phyloP scores from a whole-genome alignment of 2,797 vertebrate species.

The Macrochelys suwanniensis region DNA sequence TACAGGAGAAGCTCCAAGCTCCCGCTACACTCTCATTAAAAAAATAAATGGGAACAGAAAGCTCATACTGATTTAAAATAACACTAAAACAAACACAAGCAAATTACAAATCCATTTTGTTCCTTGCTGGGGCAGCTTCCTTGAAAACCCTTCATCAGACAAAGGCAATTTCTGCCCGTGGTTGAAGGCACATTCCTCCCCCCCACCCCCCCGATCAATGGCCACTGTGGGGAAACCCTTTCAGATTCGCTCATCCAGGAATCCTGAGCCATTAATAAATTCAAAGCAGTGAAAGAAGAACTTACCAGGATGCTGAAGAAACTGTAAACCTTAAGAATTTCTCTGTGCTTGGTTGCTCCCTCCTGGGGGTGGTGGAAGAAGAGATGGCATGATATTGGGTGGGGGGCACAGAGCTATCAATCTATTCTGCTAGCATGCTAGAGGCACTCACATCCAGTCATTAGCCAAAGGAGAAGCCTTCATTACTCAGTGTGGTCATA shows the following conservation, averaged over 20 bases:
- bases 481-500: slow-evolving; percentile 76
- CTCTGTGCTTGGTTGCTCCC: neutral
- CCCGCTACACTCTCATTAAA: neutral
- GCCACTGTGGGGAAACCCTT: neutral
- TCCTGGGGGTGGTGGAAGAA: neutral
- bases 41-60: neutral
- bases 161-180: neutral
- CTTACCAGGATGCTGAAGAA: neutral
- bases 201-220: neutral
- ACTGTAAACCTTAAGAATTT: neutral
- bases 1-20: rapidly evolving
- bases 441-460: slow-evolving; percentile 55
- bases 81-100: neutral
- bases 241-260: neutral
- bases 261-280: neutral
- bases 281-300: neutral
- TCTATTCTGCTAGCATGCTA: slow-evolving; percentile 41
- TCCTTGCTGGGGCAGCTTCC: neutral
- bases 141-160: slow-evolving; percentile 3
- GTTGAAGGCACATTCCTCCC: neutral
- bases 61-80: neutral
- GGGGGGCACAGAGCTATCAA: slow-evolving; percentile 47
- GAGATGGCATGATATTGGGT: neutral
- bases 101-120: neutral
- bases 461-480: slow-evolving; percentile 75